Base-by-base conservation (phyloP, 1,140 invertebrate genomes). In the Philotrypesis tridentata region DNA sequence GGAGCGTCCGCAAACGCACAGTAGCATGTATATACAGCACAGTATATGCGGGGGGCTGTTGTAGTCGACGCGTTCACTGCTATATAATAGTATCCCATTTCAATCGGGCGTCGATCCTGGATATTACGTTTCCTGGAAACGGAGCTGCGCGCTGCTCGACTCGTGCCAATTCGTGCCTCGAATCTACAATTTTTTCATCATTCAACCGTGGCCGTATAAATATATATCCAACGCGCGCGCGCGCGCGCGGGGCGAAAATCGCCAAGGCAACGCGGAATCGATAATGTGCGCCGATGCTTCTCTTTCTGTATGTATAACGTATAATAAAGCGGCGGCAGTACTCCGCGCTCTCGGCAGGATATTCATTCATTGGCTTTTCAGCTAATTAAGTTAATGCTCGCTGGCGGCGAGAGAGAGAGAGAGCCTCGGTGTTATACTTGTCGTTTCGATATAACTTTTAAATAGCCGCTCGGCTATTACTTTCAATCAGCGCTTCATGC, bases 401-500 rank as follows among this genome's bases (percentile, higher is more conserved):
- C n/a, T n/a, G n/a, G n/a, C n/a, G n/a, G n/a, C 12, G 14, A 11
- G 3, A 55, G 48, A 14, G 17, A 55, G 48, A 14, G 1, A 17
- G 14, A 55, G 2, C 61, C 17, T 37, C n/a, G 29, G 23, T 31
- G 17, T 21, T 55, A n/a, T 55, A 60, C 55, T 61, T 43, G 72
- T 70, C 63, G 72, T 70, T 75, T 70, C 61, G 40, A 81, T 81
- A 75, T 81, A 75, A 76, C 40, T 60, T 81, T 60, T 80, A 73
- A 74, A 80, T 8, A n/a, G 25, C 60, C 12, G 14, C 0, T 29
- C 21, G 14, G 55, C 55, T 55, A 80, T 74, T 80, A 87, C 86
- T 88, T 88, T 87, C 87, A 89, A 87, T 87, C 88, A 85, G 86
- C 29, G 81, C 85, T 86, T 86, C 85, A 88, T 87, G 89, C 87